These are phyloP conservation scores for Drosophila suzukii DNA, from an alignment of 1,140 invertebrate species.

Conservation along the genomic window DNA sequence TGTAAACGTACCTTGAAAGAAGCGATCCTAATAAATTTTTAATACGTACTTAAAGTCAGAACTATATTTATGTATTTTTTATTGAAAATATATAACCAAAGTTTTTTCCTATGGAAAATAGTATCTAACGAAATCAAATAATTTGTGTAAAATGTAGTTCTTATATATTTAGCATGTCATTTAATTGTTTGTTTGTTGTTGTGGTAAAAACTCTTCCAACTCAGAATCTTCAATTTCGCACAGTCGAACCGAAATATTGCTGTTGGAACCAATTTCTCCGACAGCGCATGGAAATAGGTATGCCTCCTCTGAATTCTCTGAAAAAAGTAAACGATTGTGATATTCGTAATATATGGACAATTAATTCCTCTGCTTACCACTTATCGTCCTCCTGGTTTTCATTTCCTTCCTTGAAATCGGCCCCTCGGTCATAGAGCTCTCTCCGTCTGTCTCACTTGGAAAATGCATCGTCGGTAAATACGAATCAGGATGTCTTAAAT, in stretches of 20 bases:
- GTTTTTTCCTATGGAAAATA: conserved; percentile 77
- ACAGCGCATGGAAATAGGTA: conserved; percentile 88
- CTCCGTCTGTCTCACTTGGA: conserved; percentile 88
- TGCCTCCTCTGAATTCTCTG: conserved; percentile 87
- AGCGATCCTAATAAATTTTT: background rate
- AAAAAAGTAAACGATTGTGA: conserved; percentile 1
- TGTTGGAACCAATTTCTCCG: conserved; percentile 87
- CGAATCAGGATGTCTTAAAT: conserved; percentile 92
- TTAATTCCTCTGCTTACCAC: conserved; percentile 45
- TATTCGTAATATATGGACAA: background rate
- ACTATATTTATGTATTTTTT: conserved; percentile 42
- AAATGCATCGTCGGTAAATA: conserved; percentile 92
- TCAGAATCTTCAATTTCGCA: conserved; percentile 98
- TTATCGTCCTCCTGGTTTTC: conserved; percentile 59
- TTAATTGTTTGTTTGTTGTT: conserved; percentile 60
- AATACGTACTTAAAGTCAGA: background rate
- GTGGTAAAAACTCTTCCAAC: conserved; percentile 86
- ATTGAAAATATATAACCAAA: conserved; percentile 60
- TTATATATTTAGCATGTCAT: conserved; percentile 69
- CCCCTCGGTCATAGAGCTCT: conserved; percentile 85
- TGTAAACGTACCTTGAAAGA: background rate
- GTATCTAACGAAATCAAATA: conserved; percentile 71
- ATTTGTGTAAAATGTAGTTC: conserved; percentile 64
- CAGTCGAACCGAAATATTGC: conserved; percentile 93
- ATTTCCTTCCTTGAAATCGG: conserved; percentile 57